Evolutionary conservation across 2,113 vertebrate genomes (phyloP).

Genomic region (Thamnaconus septentrionalis): DNA sequence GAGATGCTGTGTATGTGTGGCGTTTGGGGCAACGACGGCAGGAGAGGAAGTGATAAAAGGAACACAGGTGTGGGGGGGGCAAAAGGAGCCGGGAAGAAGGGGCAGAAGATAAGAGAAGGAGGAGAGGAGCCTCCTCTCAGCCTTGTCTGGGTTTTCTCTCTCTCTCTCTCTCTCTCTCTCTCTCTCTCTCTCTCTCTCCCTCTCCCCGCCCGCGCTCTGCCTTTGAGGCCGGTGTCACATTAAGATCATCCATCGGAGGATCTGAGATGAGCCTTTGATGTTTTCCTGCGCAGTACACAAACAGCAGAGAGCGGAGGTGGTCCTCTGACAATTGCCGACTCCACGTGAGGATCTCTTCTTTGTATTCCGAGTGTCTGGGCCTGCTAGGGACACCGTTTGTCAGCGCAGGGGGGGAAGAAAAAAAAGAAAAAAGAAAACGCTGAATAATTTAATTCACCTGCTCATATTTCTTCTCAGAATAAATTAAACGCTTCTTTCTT

Average conservation of each 20-base stretch:
- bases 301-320: conserved; percentile 53
- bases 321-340: conserved; percentile 69
- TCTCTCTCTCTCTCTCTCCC: conserved; percentile 1
- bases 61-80: no score
- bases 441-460: conserved; percentile 70
- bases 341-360: conserved; percentile 56
- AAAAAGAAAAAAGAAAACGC: conserved; percentile 4
- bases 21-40: no score
- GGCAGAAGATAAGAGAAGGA: no score
- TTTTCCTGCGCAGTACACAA: conserved; percentile 73
- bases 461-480: conserved; percentile 66
- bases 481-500: conserved; percentile 45
- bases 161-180: conserved; percentile 49
- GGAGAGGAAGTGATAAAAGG: no score
- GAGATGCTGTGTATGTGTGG: no score
- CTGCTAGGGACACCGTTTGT: conserved; percentile 61
- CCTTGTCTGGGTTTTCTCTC: no score
- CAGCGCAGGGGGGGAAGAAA: conserved; percentile 50
- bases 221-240: conserved; percentile 70
- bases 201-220: conserved; percentile 52
- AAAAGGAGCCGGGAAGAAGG: no score
- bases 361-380: conserved; percentile 48
- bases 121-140: conserved; percentile 34
- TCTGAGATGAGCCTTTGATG: conserved; percentile 69
- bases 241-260: conserved; percentile 72